Evolutionary conservation across 2,113 vertebrate genomes (phyloP), one percentile per base, ranked within the genome.

Genomic region (Ciconia stormi): DNA sequence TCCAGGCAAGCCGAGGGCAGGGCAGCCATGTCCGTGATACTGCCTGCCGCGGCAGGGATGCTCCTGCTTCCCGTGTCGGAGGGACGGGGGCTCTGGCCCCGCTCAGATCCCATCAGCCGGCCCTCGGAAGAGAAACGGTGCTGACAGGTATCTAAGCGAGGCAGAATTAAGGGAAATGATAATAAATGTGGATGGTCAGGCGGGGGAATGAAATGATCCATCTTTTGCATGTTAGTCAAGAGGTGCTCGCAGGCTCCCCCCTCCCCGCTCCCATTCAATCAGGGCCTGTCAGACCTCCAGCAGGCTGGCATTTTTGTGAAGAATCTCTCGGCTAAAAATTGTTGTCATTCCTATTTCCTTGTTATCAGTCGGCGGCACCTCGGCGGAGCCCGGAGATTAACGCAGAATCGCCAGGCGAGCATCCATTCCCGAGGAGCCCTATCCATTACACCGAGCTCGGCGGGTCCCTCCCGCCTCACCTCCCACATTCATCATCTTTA

Each of bases 401-500:
- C 98, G 96, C 94, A 50, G 96, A 84, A 97, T 97, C 97, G 81
- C 97, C 96, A 65, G 97, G 93, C 91, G 87, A 98, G 97, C 96
- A 97, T 97, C 95, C 97, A 97, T 97, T 93, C 97, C 96, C 90
- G 96, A 97, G 97, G 97, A 98, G 97, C 97, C 97, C 97, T 98
- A 98, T 98, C 98, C 97, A 98, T 97, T 98, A 98, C 98, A 52
- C 96, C 82, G 62, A 98, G 98, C 98, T 98, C 98, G 86, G 96
- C 87, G 93, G 97, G 97, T 96, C 98, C 98, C 98, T 98, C 98
- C 98, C 93, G 95, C 95, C 98, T 98, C 98, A 98, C 99, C 98
- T 98, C 98, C 98, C 97, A 98, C 99, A 99, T 99, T 99, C 99
- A 99, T 99, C 99, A 99, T 99, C 99, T 99, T 99, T 99, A 99